Percentiles rank a stretch among this genome's conserved stretches.
Conservation (phyloP, 2,888 invertebrate genomes). For the Nymphalis c-album region DNA sequence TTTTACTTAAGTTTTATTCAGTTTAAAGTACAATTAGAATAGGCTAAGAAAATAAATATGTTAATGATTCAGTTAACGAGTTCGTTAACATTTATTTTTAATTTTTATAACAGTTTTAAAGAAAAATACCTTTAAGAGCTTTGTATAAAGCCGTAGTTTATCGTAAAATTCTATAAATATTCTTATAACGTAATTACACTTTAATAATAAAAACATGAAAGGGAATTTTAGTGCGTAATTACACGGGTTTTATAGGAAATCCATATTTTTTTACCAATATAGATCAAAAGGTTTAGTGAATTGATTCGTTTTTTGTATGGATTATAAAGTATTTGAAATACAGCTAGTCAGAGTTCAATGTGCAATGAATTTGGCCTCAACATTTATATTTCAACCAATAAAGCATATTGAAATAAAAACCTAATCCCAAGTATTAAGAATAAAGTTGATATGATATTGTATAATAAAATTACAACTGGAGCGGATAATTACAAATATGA, state of each 20-base stretch:
- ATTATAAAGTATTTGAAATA: conserved; percentile 10
- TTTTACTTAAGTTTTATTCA: too few relatives aligned
- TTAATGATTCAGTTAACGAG: not conserved
- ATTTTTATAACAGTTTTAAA: not conserved
- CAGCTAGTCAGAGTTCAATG: not conserved
- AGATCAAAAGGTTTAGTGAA: conserved; percentile 40
- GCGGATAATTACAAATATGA: too few relatives aligned
- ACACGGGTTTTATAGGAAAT: conserved; percentile 32
- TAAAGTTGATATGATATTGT: too few relatives aligned
- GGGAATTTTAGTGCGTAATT: conserved; percentile 20
- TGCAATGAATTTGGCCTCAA: not conserved
- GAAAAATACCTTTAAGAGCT: not conserved
- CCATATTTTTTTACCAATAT: conserved; percentile 29
- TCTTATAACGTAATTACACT: conserved; percentile 1
- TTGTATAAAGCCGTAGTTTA: conserved; percentile 3
- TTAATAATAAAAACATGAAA: conserved; percentile 26
- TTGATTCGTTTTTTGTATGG: conserved; percentile 8
- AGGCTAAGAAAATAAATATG: too few relatives aligned
- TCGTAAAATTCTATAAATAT: conserved; percentile 29
- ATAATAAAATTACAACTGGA: too few relatives aligned
- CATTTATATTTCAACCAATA: conserved; percentile 1
- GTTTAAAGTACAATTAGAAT: too few relatives aligned
- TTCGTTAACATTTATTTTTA: not conserved
- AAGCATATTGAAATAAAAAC: not conserved
- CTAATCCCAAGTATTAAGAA: not conserved